Conservation (phyloP, 1,140 invertebrate genomes). For the Drosophila nasuta region DNA sequence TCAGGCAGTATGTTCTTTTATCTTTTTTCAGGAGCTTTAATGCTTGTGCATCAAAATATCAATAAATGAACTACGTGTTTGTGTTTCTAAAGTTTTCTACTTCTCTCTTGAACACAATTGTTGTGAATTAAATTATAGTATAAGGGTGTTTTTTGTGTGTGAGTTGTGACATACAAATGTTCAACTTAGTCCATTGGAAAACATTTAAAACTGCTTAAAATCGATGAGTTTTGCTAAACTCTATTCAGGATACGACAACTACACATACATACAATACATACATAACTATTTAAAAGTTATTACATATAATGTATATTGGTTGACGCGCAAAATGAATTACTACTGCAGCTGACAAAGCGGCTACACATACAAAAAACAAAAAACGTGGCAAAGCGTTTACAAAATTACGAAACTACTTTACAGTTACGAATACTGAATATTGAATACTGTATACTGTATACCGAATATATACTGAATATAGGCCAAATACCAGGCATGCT, state of each 20-base stretch:
- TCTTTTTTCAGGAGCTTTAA: neutral
- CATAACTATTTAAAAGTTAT: conserved; percentile 49
- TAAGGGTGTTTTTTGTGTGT: conserved; percentile 5
- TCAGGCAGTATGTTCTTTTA: conserved; percentile 60
- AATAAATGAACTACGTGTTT: conserved; percentile 42
- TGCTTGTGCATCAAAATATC: conserved; percentile 16
- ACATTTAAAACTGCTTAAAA: conserved; percentile 57
- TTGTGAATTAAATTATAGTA: conserved; percentile 40
- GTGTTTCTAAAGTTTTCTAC: conserved; percentile 25
- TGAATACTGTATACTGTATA: conserved; percentile 43
- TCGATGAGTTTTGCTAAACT: conserved; percentile 36
- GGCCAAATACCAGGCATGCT: conserved; percentile 12
- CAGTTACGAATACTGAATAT: conserved; percentile 65
- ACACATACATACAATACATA: conserved; percentile 12
- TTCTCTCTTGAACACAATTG: conserved; percentile 65
- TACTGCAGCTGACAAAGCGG: conserved; percentile 56
- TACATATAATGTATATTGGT: conserved; percentile 22
- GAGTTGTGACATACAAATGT: conserved; percentile 60
- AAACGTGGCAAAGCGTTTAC: conserved; percentile 72
- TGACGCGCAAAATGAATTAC: conserved; percentile 53
- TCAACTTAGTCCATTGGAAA: conserved; percentile 80
- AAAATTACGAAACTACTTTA: conserved; percentile 82
- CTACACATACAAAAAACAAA: conserved; percentile 55
- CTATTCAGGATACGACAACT: conserved; percentile 54
- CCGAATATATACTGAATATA: conserved; percentile 23